phyloP scores from a whole-genome alignment of 2,797 vertebrate genomes.

The Australoheros facetus region DNA sequence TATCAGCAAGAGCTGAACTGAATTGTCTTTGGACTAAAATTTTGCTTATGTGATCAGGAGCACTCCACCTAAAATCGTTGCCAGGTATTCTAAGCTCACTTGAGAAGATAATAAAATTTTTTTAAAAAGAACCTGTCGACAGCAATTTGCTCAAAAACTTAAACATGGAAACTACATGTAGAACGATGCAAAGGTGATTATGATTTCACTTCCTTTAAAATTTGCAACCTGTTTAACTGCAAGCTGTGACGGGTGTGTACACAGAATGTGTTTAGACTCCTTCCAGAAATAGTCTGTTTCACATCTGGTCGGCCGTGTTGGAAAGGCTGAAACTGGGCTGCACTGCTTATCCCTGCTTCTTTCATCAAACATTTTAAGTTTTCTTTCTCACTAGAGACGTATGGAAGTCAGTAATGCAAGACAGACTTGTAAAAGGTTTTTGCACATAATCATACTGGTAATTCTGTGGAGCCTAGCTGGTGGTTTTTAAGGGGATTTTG shows the following conservation, averaged over 20 bases:
- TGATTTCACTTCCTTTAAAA: background rate
- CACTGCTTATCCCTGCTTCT: background rate
- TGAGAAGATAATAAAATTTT: background rate
- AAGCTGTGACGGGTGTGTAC: background rate
- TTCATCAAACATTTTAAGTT: background rate
- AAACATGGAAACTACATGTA: background rate
- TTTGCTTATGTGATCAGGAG: background rate
- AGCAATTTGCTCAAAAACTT: background rate
- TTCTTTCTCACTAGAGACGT: background rate
- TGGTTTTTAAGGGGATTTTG: background rate
- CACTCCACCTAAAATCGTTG: background rate
- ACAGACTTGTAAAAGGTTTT: background rate
- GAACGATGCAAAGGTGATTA: background rate
- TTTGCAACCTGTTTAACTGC: background rate
- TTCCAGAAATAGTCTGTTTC: background rate
- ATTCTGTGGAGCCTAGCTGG: background rate
- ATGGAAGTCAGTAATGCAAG: background rate
- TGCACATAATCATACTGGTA: background rate
- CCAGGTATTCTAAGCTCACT: background rate
- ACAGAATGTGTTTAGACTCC: background rate
- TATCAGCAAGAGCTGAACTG: background rate
- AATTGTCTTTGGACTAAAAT: background rate
- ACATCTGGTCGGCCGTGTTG: constrained; percentile 15
- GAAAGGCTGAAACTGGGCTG: background rate
- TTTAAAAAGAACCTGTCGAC: accelerated